Evolutionary conservation across 2,888 invertebrate genomes (phyloP).

Genomic region (Xanthia togata): DNA sequence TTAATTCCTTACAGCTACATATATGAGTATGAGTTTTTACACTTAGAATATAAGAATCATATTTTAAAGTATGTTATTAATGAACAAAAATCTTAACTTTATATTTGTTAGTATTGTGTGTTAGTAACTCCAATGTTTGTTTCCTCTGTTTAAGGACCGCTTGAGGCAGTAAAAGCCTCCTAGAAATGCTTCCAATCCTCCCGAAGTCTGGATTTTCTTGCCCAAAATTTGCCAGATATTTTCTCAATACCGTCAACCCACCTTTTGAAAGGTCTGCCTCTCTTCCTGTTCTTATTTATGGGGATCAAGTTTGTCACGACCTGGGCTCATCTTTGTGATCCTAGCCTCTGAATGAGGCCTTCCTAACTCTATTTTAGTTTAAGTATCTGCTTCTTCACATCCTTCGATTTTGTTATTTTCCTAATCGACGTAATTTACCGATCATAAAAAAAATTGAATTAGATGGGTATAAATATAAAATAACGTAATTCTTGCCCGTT

Average conservation of each 20-base stretch:
- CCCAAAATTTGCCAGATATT: not conserved
- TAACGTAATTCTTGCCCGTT: too few relatives aligned
- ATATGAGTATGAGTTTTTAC: too few relatives aligned
- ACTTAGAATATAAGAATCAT: not conserved
- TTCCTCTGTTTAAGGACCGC: not conserved
- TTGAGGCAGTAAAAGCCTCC: not conserved
- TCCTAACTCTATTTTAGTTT: not conserved
- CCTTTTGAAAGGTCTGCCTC: not conserved
- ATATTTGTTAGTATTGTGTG: not conserved
- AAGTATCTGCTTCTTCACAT: not conserved
- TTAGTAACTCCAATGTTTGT: not conserved
- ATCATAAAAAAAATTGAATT: too few relatives aligned
- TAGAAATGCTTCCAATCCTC: not conserved
- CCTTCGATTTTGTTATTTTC: not conserved
- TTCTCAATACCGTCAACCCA: not conserved
- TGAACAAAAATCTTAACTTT: not conserved
- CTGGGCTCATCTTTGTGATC: not conserved
- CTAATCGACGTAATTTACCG: not conserved
- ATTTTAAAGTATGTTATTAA: not conserved
- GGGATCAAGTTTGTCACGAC: not conserved
- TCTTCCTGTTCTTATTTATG: not conserved
- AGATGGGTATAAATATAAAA: too few relatives aligned
- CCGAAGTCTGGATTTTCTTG: not conserved
- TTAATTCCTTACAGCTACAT: too few relatives aligned
- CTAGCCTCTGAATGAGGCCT: not conserved